Evolutionary conservation across 2,797 vertebrate species (phyloP), one percentile per base, ranked within the genome.

Genomic region (Buphagus erythrorhynchus): DNA sequence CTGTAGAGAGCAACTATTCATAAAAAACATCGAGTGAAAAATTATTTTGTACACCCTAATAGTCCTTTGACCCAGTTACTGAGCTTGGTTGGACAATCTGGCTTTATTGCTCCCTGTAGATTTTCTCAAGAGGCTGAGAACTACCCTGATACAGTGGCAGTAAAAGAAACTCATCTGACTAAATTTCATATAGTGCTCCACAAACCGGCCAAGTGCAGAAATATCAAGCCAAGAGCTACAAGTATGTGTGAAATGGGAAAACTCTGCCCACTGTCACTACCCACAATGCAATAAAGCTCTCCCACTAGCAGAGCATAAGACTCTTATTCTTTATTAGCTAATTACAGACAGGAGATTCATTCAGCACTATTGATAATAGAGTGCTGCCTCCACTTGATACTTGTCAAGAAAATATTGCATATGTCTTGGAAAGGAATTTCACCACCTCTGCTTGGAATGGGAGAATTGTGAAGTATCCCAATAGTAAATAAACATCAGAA

Each of bases 281-380:
- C 77, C 95, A 71, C 96, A 95, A 48, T 28, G 86, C 95, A 97
- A 97, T 97, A 96, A 97, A 95, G 89, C 69, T 95, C 76, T 75
- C 65, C 57, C 91, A 65, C 77, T 67, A 80, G 76, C 81, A 75
- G 83, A 94, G 58, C 84, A 73, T 63, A 73, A 92, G 93, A 51
- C 69, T 80, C 68, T 61, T 40, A 65, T 31, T 71, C 87, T 94
- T 91, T 94, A 92, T 82, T 59, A 86, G 93, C 94, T 97, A 95
- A 97, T 97, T 94, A 88, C 92, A 94, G 88, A 38, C 95, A 92
- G 81, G 95, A 96, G 96, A 97, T 95, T 86, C 78, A 96, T 95
- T 93, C 87, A 86, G 43, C 54, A 31, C 49, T 55, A 26, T 73
- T 86, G 88, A 75, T 88, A 95, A 86, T 63, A 65, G 67, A 80